Conservation (phyloP, 2,797 vertebrate species). For the Amniataba percoides region DNA sequence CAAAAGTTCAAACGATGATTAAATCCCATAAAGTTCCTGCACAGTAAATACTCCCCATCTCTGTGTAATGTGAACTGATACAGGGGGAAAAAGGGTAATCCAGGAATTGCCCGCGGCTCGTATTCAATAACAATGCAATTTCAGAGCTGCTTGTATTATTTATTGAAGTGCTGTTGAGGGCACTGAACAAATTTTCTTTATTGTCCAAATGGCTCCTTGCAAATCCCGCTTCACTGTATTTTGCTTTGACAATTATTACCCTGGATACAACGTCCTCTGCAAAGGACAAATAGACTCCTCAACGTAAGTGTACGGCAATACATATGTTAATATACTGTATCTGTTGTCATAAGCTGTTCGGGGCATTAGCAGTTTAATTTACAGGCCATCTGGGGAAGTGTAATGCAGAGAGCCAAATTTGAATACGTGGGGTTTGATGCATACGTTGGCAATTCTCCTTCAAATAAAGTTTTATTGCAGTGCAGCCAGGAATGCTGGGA, state of each 20-base stretch:
- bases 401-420: conserved; percentile 42
- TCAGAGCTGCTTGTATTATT: conserved; percentile 65
- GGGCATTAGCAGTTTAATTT: conserved; percentile 58
- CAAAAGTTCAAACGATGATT: conserved; percentile 62
- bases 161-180: conserved; percentile 64
- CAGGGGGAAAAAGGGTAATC: conserved; percentile 39
- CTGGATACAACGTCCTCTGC: conserved; percentile 35
- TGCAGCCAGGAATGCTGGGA: conserved; percentile 45
- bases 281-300: conserved; percentile 58
- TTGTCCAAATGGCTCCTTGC: conserved; percentile 58
- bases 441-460: conserved; percentile 24
- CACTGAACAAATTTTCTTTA: conserved; percentile 67
- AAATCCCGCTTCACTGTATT: conserved; percentile 53
- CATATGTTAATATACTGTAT: conserved; percentile 55
- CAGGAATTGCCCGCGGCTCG: conserved; percentile 41
- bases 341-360: conserved; percentile 50
- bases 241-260: conserved; percentile 59
- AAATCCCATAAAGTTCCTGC: conserved; percentile 36
- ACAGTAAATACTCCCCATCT: conserved; percentile 35
- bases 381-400: conserved; percentile 53
- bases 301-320: conserved; percentile 31
- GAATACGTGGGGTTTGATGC: conserved; percentile 37
- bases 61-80: conserved; percentile 42
- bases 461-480: conserved; percentile 60
- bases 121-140: conserved; percentile 66